Base-by-base conservation (phyloP, 2,113 vertebrate species). In the Typhlomys cinereus region DNA sequence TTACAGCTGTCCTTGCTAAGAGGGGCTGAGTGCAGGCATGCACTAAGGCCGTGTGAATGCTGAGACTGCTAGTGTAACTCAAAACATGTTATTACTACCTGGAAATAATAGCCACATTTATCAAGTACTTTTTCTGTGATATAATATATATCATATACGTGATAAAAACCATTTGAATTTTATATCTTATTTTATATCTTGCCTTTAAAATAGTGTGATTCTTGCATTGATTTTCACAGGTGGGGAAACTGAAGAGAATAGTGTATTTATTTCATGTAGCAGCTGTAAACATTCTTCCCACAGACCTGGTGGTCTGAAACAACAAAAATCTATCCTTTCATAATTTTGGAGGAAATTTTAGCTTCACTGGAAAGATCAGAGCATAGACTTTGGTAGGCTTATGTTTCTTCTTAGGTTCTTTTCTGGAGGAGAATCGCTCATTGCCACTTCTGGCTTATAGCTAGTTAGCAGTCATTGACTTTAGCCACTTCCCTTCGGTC, bases 231-330 rank as follows among this genome's bases (percentile, higher is more conserved):
- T 81, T 81, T 81, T 88, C n/a, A 78, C 23, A 85, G 62, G 9
- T 81, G 57, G 93, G 79, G 31, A 74, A 78, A 64, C 27, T 73
- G 82, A 87, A 59, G 9, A 87, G 57, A 31, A 57, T 57, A 69
- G 57, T 90, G 2, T 67, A 21, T 94, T 88, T 10, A 31, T 84
- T 94, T 61, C 70, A 34, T 66, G 9, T 48, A 86, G 48, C 61
- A 81, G 48, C 41, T 75, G 7, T 76, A 90, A 34, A 41, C 85
- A 25, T 78, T 34, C 36, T 85, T 86, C 79, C 31, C 57, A 89
- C 23, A 86, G 59, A 91, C 21, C 81, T 67, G 44, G 46, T 93
- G 59, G 15, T 46, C 89, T 92, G 74, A 85, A 87, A 91, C 36
- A 92, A n/a, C 36, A 83, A 39, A 78, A 82, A 59, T 85, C 21